Conservation (phyloP, 2,797 vertebrate species). For the Spinus olivaceus region DNA sequence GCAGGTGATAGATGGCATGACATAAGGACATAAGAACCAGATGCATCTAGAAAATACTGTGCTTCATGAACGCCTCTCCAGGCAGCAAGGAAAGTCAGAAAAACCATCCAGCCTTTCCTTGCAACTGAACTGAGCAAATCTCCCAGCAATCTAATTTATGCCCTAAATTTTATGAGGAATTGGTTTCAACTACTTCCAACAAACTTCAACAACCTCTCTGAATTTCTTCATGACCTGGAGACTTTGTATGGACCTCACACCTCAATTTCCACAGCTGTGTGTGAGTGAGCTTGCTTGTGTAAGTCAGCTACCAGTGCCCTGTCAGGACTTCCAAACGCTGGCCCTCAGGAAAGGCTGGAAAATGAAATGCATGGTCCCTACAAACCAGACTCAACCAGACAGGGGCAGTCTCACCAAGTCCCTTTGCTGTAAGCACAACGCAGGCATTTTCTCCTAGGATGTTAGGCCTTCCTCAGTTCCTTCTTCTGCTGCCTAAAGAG, state of each 20-base stretch:
- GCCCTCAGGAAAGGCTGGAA: neutral
- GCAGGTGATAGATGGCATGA: neutral
- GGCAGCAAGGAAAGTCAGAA: neutral
- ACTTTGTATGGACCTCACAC: neutral
- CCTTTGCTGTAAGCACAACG: neutral
- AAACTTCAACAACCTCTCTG: neutral
- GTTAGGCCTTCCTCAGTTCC: neutral
- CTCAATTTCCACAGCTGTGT: neutral
- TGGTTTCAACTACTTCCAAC: neutral
- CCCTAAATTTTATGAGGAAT: neutral
- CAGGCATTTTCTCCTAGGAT: neutral
- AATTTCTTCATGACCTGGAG: neutral
- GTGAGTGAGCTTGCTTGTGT: neutral
- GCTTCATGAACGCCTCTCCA: neutral
- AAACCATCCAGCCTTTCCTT: neutral
- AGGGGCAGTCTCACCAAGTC: neutral
- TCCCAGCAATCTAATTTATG: neutral
- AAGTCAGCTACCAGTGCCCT: neutral
- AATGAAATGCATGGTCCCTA: neutral
- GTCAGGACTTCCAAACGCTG: neutral
- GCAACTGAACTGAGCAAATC: neutral
- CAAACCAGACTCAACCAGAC: neutral
- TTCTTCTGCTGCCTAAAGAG: neutral
- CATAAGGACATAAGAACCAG: neutral
- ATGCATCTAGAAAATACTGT: neutral